phyloP scores from a whole-genome alignment of 1,140 invertebrate genomes.

The Aradophagus sp. region DNA sequence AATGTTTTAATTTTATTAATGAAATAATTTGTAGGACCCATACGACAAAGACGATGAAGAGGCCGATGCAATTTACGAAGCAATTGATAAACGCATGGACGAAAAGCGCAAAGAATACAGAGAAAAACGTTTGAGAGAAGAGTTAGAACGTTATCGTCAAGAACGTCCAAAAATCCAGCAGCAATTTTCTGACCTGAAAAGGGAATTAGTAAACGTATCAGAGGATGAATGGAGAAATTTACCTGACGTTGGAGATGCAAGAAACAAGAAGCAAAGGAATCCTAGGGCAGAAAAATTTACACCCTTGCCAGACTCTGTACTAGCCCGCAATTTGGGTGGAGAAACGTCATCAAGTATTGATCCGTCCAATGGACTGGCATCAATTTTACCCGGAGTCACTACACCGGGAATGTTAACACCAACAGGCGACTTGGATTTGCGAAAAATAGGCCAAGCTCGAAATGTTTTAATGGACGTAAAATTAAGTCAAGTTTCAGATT shows the following conservation, averaged over 20 bases:
- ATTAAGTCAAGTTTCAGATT: slow-evolving; percentile 98
- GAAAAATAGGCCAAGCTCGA: slow-evolving; percentile 98
- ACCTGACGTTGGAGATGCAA: slow-evolving; percentile 99
- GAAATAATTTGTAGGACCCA: too few relatives aligned
- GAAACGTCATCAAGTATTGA: slow-evolving; percentile 89
- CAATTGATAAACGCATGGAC: slow-evolving; percentile 99
- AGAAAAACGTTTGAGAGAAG: slow-evolving; percentile 87
- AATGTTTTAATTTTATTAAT: too few relatives aligned
- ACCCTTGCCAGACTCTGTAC: slow-evolving; percentile 95
- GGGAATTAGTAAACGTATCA: slow-evolving; percentile 89
- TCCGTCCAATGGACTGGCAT: slow-evolving; percentile 87
- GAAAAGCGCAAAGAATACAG: slow-evolving; percentile 98
- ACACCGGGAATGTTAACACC: slow-evolving; percentile 87
- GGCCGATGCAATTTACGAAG: slow-evolving; percentile 99
- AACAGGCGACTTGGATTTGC: slow-evolving; percentile 94
- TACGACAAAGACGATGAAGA: slow-evolving; percentile 99
- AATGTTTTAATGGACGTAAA: slow-evolving; percentile 99
- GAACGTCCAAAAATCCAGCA: slow-evolving; percentile 99
- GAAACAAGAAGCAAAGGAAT: slow-evolving; percentile 97
- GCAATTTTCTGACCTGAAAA: slow-evolving; percentile 98
- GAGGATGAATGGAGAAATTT: slow-evolving; percentile 97
- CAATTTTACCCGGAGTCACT: slow-evolving; percentile 86
- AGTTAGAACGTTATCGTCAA: slow-evolving; percentile 97
- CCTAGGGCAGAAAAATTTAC: slow-evolving; percentile 97
- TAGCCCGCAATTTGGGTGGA: slow-evolving; percentile 92